Conservation (phyloP, 2,797 vertebrate species). For the Alectoris magna region DNA sequence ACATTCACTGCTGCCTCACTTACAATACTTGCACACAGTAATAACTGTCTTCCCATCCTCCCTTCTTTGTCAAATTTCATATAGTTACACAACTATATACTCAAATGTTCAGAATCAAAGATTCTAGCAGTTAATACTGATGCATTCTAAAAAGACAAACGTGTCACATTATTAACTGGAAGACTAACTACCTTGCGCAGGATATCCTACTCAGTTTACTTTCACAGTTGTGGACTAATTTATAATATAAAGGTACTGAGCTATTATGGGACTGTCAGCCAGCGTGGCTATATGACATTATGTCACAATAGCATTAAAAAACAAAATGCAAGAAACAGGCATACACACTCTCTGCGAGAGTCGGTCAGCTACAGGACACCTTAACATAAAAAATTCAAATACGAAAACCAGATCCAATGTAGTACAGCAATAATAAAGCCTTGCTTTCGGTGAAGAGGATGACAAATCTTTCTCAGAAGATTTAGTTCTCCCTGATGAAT, state of each 20-base stretch:
- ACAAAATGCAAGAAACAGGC: not conserved
- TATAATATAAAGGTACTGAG: not conserved
- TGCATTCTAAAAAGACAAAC: not conserved
- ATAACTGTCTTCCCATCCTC: not conserved
- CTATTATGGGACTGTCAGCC: not conserved
- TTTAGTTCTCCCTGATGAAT: conserved; percentile 20
- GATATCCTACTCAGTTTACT: not conserved
- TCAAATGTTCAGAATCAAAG: not conserved
- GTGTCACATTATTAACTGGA: not conserved
- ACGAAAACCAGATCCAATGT: not conserved
- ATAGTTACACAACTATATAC: not conserved
- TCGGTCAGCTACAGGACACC: not conserved
- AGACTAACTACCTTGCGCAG: not conserved
- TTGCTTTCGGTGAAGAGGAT: not conserved
- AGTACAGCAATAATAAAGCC: not conserved
- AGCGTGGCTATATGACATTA: not conserved
- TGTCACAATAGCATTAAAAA: not conserved
- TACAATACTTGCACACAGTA: not conserved
- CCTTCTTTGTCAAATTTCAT: not conserved
- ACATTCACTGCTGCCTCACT: not conserved
- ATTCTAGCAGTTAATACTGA: not conserved
- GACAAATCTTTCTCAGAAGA: not conserved
- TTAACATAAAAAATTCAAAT: not conserved
- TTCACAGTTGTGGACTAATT: not conserved
- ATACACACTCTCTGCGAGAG: not conserved